A percentile compares a stretch with the other conserved stretches of the same genome.
These are phyloP conservation scores for Chesias legatella DNA, from an alignment of 2,888 invertebrate genomes.

Conservation along the genomic window DNA sequence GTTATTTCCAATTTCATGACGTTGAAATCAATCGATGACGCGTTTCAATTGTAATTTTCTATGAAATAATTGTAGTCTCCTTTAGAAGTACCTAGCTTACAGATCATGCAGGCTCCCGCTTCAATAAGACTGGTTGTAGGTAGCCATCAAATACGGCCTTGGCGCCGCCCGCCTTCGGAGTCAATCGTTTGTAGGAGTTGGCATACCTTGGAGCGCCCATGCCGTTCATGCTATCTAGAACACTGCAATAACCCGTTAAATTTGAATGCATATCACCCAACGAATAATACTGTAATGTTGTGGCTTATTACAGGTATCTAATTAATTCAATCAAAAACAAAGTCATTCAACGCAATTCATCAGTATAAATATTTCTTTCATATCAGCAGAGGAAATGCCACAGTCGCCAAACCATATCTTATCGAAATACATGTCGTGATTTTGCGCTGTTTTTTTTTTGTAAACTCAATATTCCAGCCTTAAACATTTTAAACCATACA, in stretches of 20 bases:
- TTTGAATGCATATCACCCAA: background rate
- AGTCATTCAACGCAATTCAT: background rate
- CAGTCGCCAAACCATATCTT: too few species aligned
- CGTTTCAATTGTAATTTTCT: conserved; percentile 39
- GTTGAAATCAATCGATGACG: conserved; percentile 33
- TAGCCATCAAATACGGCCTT: conserved; percentile 65
- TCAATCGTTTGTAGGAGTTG: conserved; percentile 51
- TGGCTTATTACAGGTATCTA: too few species aligned
- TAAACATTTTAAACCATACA: too few species aligned
- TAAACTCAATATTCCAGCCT: too few species aligned
- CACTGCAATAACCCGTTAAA: conserved; percentile 9
- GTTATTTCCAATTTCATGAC: conserved; percentile 22
- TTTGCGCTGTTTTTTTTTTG: too few species aligned
- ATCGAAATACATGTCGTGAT: too few species aligned
- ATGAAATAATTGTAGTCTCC: conserved; percentile 48
- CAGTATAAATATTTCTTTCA: background rate
- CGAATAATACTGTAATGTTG: too few species aligned
- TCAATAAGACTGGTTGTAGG: conserved; percentile 41
- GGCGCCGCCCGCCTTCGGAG: conserved; percentile 54
- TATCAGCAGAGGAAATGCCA: conserved; percentile 18
- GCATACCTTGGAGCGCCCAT: conserved; percentile 39
- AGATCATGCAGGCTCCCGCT: conserved; percentile 40
- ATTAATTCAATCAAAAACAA: background rate
- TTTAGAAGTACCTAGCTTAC: conserved; percentile 31
- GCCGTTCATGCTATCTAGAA: conserved; percentile 32